Evolutionary conservation across 2,888 invertebrate genomes (phyloP), one percentile per base, ranked within the genome.

Genomic region (Peribatodes rhomboidaria): DNA sequence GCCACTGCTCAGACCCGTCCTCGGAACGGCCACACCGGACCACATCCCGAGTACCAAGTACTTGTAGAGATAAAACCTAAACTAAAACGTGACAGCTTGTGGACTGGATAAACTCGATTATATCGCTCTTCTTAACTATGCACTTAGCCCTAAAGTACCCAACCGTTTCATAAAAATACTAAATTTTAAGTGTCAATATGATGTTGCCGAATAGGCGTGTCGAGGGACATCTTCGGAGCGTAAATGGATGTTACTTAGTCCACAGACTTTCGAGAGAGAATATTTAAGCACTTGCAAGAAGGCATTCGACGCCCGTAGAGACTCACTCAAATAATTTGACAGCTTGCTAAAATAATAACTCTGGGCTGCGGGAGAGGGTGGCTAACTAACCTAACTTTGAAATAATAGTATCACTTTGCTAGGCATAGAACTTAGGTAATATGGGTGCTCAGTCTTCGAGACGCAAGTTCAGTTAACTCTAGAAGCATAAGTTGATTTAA

Each of bases 231-330:
- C 22, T 39, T 47, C 11, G 37, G 18, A 42, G 16, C 50, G 11
- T 52, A 65, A 65, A 65, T 65, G 60, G 60, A 56, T 52, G 18
- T 37, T 56, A 56, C 52, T 60, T 54, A 65, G 59, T 55, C 27
- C 20, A 35, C 46, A 44, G 42, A 41, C 54, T 49, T 52, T 39
- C 22, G 13, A 60, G 56, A 60, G 55, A 60, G 65, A 65, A 65
- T 65, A 65, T 65, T 65, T 60, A 65, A 65, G 52, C 52, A 65
- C 65, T 60, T 65, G 52, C 60, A 60, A 60, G 60, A 46, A 50
- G 55, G 18, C 58, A 42, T 59, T 58, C 39, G 44, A 44, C 41
- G 49, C 39, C 64, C 50, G 41, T 44, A 42, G 41, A 58, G 64
- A 60, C 27, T 35, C 27, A 33, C 41, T 59, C 44, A 31, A 65